Evolutionary conservation across 2,113 vertebrate genomes (phyloP).

Genomic region (Aviceda subcristata): DNA sequence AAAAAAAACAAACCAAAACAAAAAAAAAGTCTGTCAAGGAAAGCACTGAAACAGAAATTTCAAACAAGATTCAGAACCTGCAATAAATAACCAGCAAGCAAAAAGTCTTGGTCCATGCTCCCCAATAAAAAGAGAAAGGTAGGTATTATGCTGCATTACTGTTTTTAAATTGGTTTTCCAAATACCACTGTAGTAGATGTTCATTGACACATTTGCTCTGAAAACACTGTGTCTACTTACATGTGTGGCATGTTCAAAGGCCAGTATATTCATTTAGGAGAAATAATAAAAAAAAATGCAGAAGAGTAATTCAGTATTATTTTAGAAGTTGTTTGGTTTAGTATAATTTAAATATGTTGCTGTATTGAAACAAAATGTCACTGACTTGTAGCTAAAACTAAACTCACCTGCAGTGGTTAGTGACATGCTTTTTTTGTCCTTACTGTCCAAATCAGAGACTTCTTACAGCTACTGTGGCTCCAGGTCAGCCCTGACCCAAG

Average conservation of each 20-base stretch:
- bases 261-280: background rate
- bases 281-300: background rate
- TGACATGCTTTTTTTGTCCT: background rate
- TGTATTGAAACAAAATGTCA: background rate
- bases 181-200: background rate
- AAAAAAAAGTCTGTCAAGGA: background rate
- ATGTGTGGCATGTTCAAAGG: background rate
- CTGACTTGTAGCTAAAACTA: background rate
- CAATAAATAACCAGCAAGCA: background rate
- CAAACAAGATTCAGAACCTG: background rate
- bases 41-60: background rate
- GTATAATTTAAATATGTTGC: background rate
- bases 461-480: background rate
- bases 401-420: background rate
- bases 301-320: background rate
- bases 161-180: background rate
- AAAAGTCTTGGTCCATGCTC: background rate
- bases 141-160: background rate
- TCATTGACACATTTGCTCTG: background rate
- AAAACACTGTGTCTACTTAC: background rate
- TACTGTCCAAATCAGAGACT: background rate
- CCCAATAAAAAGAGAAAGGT: background rate
- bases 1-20: background rate
- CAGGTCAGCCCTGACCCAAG: too few species aligned
- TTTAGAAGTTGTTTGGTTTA: background rate